Conservation (phyloP, 2,888 invertebrate species). For the Drymonia ruficornis region DNA sequence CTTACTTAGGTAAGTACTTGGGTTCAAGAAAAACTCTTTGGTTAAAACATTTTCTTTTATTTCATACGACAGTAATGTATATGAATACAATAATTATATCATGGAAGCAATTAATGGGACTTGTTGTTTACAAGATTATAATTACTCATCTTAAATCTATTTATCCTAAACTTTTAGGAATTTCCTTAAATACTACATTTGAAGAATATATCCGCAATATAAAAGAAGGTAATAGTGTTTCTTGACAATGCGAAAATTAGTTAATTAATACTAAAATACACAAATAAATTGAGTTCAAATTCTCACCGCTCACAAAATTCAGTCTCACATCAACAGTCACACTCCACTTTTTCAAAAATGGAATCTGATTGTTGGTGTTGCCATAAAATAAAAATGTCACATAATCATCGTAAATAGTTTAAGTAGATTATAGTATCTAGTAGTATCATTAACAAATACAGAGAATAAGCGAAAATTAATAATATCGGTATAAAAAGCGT, state of each 20-base stretch:
- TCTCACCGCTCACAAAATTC: slow-evolving; percentile 37
- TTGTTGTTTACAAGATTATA: slow-evolving; percentile 46
- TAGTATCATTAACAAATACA: slow-evolving; percentile 18
- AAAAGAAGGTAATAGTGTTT: slow-evolving; percentile 29
- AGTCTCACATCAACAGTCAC: slow-evolving; percentile 63
- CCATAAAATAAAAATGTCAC: slow-evolving; percentile 46
- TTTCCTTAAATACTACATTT: slow-evolving; percentile 34
- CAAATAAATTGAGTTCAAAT: slow-evolving; percentile 30
- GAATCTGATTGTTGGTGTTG: slow-evolving; percentile 60
- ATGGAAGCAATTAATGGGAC: slow-evolving; percentile 80
- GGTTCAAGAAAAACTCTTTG: slow-evolving; percentile 33
- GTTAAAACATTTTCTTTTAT: slow-evolving; percentile 73
- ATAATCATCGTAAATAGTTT: slow-evolving; percentile 38
- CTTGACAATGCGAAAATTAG: slow-evolving; percentile 32
- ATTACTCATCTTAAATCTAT: slow-evolving; percentile 38
- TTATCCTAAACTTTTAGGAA: slow-evolving; percentile 35
- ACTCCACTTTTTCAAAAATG: slow-evolving; percentile 44
- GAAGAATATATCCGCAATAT: slow-evolving; percentile 40
- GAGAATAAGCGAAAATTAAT: slow-evolving; percentile 16
- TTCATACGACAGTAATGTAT: slow-evolving; percentile 68
- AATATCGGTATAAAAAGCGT: slow-evolving; percentile 47
- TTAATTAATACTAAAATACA: slow-evolving; percentile 37
- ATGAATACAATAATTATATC: slow-evolving; percentile 66
- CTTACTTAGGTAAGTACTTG: too few species aligned
- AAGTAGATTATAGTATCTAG: slow-evolving; percentile 20